Evolutionary conservation across 92 coral and sea anemone genomes (phyloP), one percentile per base, ranked within the genome.

Genomic region (Palythoa caribaeorum): DNA sequence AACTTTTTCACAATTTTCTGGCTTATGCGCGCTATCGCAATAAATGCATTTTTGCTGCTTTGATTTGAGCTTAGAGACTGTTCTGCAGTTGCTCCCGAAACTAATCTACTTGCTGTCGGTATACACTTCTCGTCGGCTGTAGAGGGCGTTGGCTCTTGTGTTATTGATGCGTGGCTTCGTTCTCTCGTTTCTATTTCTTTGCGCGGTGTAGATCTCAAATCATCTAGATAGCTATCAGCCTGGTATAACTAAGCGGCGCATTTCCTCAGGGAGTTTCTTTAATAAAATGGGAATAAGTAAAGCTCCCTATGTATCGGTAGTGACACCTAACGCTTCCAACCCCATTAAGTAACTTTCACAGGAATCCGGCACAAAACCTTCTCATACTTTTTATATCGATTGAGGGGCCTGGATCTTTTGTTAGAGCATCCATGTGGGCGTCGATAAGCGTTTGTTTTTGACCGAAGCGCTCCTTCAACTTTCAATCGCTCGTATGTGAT

Each of bases 151-250:
- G 71, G 9, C 17, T 65, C 71, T 9, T 65, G 71, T 19, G 36
- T 65, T 15, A 16, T 15, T 15, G 37, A 4, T 2, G 71, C 38
- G 71, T 21, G 71, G 36, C 71, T 65, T 65, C 36, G 71, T 19
- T 65, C 71, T 65, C 71, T 65, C 17, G 71, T 65, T 65, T 65
- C 35, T 65, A 65, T 65, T 65, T 65, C 71, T 65, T 65, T 16
- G 0, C 36, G 36, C 71, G 17, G 71, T 19, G 71, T 19, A 65
- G 71, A 65, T 65, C 21, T 15, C 36, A 10, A 65, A 65, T 65
- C 71, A 19, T 65, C 36, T 15, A 65, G 21, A 65, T 4, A 65
- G 9, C 71, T 65, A 65, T 65, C 71, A 65, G 2, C 71, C 36
- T 65, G 71, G 36, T 65, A 65, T 65, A 15, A 9, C 36, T 65